Conservation (phyloP, 2,797 vertebrate species). For the Varecia variegata region DNA sequence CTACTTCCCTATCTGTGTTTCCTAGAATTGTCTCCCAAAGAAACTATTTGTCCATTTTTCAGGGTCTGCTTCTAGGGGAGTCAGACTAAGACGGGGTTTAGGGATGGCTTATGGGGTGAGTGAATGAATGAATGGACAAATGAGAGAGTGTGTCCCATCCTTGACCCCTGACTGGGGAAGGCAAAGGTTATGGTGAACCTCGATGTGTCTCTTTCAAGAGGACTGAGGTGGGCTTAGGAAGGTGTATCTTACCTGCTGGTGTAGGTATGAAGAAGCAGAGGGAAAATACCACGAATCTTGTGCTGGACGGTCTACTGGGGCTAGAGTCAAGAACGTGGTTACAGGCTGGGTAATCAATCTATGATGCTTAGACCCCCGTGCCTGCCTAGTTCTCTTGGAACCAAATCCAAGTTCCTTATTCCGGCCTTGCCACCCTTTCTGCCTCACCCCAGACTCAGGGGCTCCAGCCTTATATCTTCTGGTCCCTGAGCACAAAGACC, state of each 20-base stretch:
- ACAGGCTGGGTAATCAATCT: neutral
- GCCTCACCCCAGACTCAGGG: too few species aligned
- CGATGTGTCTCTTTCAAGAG: neutral
- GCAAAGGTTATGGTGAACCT: neutral
- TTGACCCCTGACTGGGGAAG: neutral
- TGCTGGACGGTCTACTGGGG: neutral
- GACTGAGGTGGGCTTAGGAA: neutral
- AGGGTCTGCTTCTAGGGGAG: neutral
- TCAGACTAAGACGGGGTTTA: neutral
- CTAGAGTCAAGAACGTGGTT: neutral
- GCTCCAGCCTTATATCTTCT: neutral
- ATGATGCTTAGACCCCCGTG: neutral
- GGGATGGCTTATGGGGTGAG: neutral
- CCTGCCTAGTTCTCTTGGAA: neutral
- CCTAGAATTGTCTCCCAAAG: neutral
- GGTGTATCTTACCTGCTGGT: neutral
- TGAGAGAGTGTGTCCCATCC: neutral
- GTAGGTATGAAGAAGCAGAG: neutral
- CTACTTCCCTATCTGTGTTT: neutral
- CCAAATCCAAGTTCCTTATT: neutral
- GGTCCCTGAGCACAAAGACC: neutral
- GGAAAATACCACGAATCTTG: neutral
- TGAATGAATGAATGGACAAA: neutral
- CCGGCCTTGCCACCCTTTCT: neutral
- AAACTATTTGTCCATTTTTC: neutral